These are phyloP conservation scores for Leptocoma aspasia DNA, from an alignment of 2,113 vertebrate species.

Conservation along the genomic window DNA sequence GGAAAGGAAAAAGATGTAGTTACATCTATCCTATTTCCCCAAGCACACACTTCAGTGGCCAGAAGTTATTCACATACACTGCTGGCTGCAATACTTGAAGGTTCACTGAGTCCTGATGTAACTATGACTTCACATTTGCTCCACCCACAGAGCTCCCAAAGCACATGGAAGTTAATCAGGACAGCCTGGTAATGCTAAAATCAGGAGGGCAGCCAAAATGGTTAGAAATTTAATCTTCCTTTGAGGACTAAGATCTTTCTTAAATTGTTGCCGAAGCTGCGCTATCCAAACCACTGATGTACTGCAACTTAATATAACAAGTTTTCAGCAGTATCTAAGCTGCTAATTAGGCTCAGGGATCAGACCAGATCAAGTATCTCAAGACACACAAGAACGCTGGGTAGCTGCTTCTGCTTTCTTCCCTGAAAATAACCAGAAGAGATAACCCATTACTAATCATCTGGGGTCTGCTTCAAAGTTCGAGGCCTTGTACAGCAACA, in stretches of 20 bases:
- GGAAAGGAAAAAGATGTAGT: not conserved
- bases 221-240: not conserved
- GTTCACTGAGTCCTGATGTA: not conserved
- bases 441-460: not conserved
- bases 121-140: not conserved
- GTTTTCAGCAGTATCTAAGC: not conserved
- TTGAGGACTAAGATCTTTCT: not conserved
- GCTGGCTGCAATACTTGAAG: not conserved
- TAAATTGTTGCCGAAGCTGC: not conserved
- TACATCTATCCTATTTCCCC: not conserved
- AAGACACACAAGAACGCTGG: not conserved
- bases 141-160: not conserved
- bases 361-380: not conserved
- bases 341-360: not conserved
- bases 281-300: not conserved
- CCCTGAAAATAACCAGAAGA: not conserved
- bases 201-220: not conserved
- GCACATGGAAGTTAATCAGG: not conserved
- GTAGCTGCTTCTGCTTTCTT: not conserved
- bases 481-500: not conserved
- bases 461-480: conserved; percentile 31
- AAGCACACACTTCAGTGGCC: not conserved
- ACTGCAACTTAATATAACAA: not conserved
- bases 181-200: not conserved
- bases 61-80: not conserved